Base-by-base conservation (phyloP, 2,113 vertebrate genomes). In the Delphinus delphis region DNA sequence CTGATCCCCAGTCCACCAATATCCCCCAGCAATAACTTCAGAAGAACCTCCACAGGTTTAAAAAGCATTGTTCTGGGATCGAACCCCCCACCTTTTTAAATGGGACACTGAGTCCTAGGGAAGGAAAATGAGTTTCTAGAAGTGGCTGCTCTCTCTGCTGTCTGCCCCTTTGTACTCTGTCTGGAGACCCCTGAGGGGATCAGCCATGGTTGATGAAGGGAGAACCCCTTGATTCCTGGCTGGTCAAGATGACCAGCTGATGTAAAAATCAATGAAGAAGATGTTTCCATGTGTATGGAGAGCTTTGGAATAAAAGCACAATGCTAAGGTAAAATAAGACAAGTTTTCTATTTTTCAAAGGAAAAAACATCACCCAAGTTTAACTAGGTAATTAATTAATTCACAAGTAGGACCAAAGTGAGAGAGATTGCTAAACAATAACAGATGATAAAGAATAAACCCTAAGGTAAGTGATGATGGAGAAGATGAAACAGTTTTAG, bases 401-500 rank as follows among this genome's bases (percentile, higher is more conserved):
- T 94, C 93, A 81, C 50, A 87, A 97, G 62, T 89, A 80, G 82
- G 70, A 93, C 83, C 92, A 83, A 96, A 94, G 82, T 88, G 53
- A 74, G 70, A 92, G 17, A 0, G 11, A 96, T 95, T 31, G 70
- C 38, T 62, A 73, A 86, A 97, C 89, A 97, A 94, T 92, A 87
- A 83, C 70, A 95, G 31, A 84, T 26, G 93, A 93, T 90, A 93
- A 96, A 92, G 86, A 88, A 85, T 41, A 96, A 88, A 83, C 65
- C 93, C 62, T 53, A 41, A 90, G 65, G 88, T 94, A 88, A 68
- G 70, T 7, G 33, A 77, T 70, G 94, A 73, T 87, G 50, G 96
- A 97, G 67, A 80, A 98, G 94, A 98, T 97, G 98, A 98, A 97
- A 97, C 96, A 67, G 28, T 96, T 94, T 97, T 90, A 97, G 90